Evolutionary conservation across 2,113 vertebrate species (phyloP), one percentile per base, ranked within the genome.

Genomic region (Ophthalmolycus amberensis): DNA sequence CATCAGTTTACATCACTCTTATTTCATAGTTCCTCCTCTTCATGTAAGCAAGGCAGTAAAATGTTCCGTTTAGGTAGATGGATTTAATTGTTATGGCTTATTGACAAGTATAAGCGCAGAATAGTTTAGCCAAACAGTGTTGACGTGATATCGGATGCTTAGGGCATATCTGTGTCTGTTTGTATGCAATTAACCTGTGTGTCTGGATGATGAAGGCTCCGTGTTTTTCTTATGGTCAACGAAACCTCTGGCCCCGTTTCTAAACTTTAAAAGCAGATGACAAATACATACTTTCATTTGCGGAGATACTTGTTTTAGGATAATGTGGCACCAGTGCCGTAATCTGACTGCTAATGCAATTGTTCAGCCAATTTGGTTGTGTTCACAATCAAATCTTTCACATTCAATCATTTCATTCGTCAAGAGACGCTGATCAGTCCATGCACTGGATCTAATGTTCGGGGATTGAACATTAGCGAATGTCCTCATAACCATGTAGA

Each of bases 361-460:
- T 54, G 77, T 69, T 79, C 52, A 32, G 38, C 22, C 78, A 38
- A 20, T 71, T 59, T 56, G 64, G 76, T 83, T 79, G 64, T 34
- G 6, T 69, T 64, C 8, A 37, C 63, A 87, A 69, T 68, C 29
- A 65, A 70, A 81, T 76, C 10, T 67, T 64, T 71, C 32, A 65
- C 54, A 62, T 71, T 71, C 6, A 38, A 10, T 56, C 12, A 34
- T 27, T 50, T 67, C 10, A 66, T 75, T 87, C 56, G 59, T 86
- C 40, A 67, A 69, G 68, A 74, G 54, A 59, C 66, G 40, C 18
- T 67, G 56, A 22, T 32, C 34, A 63, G 72, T 77, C 75, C 37
- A 79, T 85, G 76, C 83, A 72, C 62, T 80, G 65, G 44, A 83
- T 76, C 34, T 18, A 25, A 29, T 74, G 16, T 83, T 79, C 34